Evolutionary conservation across 2,797 vertebrate genomes (phyloP).

Genomic region (Amphiprion clarkii): DNA sequence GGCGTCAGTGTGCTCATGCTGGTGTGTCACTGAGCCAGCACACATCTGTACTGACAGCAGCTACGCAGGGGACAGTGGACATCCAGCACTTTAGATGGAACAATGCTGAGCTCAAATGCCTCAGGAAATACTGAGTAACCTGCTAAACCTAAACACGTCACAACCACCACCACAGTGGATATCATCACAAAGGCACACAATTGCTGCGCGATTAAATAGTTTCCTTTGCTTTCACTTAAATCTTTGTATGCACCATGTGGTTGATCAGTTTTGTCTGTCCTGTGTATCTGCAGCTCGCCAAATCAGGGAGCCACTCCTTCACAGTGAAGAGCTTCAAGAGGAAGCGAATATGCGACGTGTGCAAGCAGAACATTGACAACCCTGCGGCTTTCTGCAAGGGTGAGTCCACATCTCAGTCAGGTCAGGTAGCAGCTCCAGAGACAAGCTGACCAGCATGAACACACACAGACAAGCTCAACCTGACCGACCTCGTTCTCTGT

Average conservation of each 20-base stretch:
- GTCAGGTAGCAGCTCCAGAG: constrained; percentile 27
- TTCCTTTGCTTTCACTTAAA: neutral
- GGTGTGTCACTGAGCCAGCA: constrained; percentile 27
- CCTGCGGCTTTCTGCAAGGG: constrained; percentile 88
- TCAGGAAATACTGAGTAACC: constrained; percentile 1
- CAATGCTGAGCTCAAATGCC: constrained; percentile 11
- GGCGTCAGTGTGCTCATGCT: constrained; percentile 28
- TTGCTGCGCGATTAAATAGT: constrained; percentile 1
- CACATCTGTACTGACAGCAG: constrained; percentile 56
- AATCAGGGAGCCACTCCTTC: constrained; percentile 85
- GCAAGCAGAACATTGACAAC: constrained; percentile 85
- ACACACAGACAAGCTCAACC: constrained; percentile 27
- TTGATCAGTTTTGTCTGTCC: constrained; percentile 5
- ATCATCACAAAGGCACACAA: neutral
- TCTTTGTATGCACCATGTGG: neutral
- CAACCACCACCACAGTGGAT: too few relatives aligned
- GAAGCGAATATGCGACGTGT: constrained; percentile 86
- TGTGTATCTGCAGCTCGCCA: constrained; percentile 74
- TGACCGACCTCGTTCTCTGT: constrained; percentile 15
- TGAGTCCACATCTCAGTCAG: constrained; percentile 71
- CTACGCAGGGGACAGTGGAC: constrained; percentile 13
- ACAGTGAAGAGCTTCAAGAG: constrained; percentile 87
- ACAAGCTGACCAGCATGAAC: constrained; percentile 8
- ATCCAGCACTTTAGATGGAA: constrained; percentile 10
- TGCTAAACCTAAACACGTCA: constrained; percentile 7